phyloP scores from a whole-genome alignment of 2,888 invertebrate species.

The Heliconius aoede region DNA sequence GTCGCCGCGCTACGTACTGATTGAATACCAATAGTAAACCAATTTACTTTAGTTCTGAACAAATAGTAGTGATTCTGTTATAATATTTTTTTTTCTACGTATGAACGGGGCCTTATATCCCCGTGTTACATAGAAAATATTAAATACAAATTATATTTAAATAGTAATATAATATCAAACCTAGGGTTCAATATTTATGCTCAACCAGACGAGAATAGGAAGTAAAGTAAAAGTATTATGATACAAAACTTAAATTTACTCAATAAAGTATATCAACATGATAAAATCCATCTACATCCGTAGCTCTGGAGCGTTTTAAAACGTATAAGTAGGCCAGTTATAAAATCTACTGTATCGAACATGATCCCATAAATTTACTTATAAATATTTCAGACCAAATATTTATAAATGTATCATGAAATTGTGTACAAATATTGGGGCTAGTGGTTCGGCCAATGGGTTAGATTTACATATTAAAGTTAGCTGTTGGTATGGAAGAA shows the following conservation, averaged over 20 bases:
- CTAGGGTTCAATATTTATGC: neutral
- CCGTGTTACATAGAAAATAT: neutral
- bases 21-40: conserved; percentile 4
- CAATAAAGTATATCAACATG: neutral
- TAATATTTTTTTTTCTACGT: too few species aligned
- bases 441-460: conserved; percentile 31
- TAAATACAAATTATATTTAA: neutral
- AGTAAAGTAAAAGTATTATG: neutral
- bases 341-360: conserved; percentile 32
- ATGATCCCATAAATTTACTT: conserved; percentile 37
- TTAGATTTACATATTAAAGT: conserved; percentile 37
- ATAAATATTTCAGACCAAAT: conserved; percentile 39
- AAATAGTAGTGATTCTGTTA: neutral
- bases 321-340: conserved; percentile 31
- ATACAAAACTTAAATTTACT: neutral
- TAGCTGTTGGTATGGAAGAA: conserved; percentile 15
- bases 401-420: conserved; percentile 40
- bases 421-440: conserved; percentile 40
- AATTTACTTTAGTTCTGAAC: neutral
- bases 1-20: conserved; percentile 6
- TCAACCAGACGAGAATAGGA: neutral
- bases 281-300: neutral
- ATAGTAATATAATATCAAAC: neutral
- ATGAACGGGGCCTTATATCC: neutral
- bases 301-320: conserved; percentile 1